Evolutionary conservation across 64 coral and sea anemone species (phyloP).

Genomic region (Actinia equina): DNA sequence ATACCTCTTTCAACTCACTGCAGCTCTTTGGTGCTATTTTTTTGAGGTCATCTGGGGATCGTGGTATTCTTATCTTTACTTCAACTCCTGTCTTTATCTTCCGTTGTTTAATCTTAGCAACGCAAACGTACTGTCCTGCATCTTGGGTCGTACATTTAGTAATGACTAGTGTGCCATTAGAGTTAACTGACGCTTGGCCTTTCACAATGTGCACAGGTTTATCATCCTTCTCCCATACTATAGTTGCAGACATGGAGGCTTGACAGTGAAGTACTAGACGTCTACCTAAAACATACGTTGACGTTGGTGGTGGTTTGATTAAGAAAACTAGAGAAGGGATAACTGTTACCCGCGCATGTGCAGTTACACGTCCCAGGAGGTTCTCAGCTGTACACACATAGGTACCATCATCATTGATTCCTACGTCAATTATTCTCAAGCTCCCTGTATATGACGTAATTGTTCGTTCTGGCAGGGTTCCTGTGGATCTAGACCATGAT

Average conservation of each 20-base stretch:
- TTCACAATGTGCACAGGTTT: background rate
- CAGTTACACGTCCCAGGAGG: background rate
- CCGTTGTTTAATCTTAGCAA: background rate
- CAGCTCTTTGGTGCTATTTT: conserved; percentile 9
- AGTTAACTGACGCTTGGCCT: too few species aligned
- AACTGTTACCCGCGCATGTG: background rate
- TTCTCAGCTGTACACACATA: background rate
- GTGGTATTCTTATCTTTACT: too few species aligned
- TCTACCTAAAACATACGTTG: background rate
- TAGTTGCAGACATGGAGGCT: background rate
- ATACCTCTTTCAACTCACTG: conserved; percentile 22
- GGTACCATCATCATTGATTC: background rate
- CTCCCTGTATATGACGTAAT: background rate
- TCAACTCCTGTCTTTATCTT: background rate
- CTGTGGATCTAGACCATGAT: conserved; percentile 5
- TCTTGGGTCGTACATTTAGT: background rate
- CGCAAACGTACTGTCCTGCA: background rate
- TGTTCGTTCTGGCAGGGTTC: background rate
- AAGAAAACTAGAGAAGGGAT: background rate
- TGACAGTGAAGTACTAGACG: background rate
- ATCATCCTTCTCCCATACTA: background rate
- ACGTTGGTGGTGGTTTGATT: background rate
- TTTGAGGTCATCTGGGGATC: background rate
- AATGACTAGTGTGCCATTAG: background rate
- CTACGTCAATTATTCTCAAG: background rate